Evolutionary conservation across 2,797 vertebrate species (phyloP), one percentile per base, ranked within the genome.

Genomic region (Manis javanica): DNA sequence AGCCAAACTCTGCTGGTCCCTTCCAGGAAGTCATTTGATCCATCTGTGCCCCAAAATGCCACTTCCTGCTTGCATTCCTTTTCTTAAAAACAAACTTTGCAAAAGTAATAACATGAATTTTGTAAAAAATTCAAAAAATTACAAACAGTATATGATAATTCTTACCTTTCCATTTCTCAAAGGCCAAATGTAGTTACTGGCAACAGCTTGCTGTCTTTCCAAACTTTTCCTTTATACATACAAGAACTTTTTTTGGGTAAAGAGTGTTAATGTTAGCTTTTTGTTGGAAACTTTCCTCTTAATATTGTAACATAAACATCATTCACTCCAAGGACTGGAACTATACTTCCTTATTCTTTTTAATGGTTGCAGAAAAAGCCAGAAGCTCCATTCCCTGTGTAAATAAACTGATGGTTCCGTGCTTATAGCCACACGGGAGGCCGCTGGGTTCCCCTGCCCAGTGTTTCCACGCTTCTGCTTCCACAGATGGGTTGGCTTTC

Each of bases 341-440:
- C 15, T 34, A 3, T 46, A 39, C 19, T 57, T 26, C 31, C 29
- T 82, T 78, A 55, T 24, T 69, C 53, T 31, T 69, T 78, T 46
- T 53, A 72, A 21, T 37, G 66, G 66, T 26, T 51, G 21, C 78
- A 51, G 51, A 95, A n/a, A 69, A 68, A 87, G 55, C 85, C 1
- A 3, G 11, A 39, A 64, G 63, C 46, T 61, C 34, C 46, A 24
- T 51, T 64, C 16, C 14, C 29, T 86, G 29, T 42, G 53, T 31
- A 31, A 88, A 66, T 79, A 42, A 37, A 61, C 59, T 11, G 0
- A 51, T 0, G 15, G 61, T 3, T 4, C 1, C 42, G 51, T 11
- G 0, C 0, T 4, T 5, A 16, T 29, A 15, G 59, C 53, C 42
- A 21, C 7, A 39, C 10, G 1, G 69, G 29, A 64, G 55, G 12